These are phyloP conservation scores for Amniataba percoides DNA, from an alignment of 2,797 vertebrate genomes.

Conservation along the genomic window DNA sequence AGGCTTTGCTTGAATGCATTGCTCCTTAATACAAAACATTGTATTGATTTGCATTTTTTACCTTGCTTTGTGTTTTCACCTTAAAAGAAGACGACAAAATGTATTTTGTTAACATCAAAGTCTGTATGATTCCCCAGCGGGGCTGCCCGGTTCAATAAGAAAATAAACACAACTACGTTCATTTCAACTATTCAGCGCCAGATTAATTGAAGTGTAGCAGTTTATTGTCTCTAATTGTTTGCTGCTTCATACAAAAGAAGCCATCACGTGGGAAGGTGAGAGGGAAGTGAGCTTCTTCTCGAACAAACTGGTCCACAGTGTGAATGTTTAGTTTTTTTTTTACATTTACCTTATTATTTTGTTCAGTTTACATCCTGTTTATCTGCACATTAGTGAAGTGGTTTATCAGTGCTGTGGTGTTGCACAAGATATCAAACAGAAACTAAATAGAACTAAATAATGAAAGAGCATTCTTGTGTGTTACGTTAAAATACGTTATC, in stretches of 20 bases:
- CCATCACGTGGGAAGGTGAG: neutral
- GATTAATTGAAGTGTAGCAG: slow-evolving; percentile 59
- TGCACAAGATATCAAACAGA: slow-evolving; percentile 35
- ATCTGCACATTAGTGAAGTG: slow-evolving; percentile 6
- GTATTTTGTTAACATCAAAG: slow-evolving; percentile 42
- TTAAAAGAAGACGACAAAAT: slow-evolving; percentile 22
- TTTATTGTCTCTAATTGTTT: slow-evolving; percentile 26
- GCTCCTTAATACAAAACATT: slow-evolving; percentile 25
- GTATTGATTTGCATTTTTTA: slow-evolving; percentile 44
- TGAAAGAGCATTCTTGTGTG: neutral
- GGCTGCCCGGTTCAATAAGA: slow-evolving; percentile 49
- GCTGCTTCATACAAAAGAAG: slow-evolving; percentile 16
- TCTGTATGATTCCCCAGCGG: slow-evolving; percentile 44
- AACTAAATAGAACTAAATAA: slow-evolving; percentile 40
- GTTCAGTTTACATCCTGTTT: slow-evolving; percentile 12
- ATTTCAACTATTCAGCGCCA: slow-evolving; percentile 31
- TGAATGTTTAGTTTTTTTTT: neutral
- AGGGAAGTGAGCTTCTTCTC: slow-evolving; percentile 27
- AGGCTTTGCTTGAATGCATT: slow-evolving; percentile 53
- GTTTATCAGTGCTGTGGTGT: slow-evolving; percentile 11
- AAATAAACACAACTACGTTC: slow-evolving; percentile 44
- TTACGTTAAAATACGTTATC: neutral
- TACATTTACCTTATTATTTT: neutral
- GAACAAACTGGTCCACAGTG: slow-evolving; percentile 47
- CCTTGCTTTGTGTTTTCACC: slow-evolving; percentile 49